Percentiles rank a stretch among this genome's conserved stretches.
phyloP scores from a whole-genome alignment of 1,140 invertebrate species.

The Drosophila melanica region DNA sequence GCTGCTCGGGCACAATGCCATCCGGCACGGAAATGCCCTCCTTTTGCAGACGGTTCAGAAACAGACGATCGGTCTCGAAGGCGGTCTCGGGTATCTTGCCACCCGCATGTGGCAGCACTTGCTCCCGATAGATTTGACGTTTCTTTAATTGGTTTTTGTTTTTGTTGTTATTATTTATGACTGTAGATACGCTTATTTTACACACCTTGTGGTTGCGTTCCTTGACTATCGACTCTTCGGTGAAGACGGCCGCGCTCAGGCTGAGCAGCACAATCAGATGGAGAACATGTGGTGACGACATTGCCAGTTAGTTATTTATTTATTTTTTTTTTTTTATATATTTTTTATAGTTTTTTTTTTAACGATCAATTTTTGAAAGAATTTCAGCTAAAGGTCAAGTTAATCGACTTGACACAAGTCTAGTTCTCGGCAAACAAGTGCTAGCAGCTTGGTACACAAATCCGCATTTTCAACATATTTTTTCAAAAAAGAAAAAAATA shows the following conservation, averaged over 20 bases:
- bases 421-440: slow-evolving; percentile 63
- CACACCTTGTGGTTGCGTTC: slow-evolving; percentile 74
- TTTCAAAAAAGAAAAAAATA: slow-evolving; percentile 46
- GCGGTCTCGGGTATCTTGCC: slow-evolving; percentile 88
- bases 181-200: slow-evolving; percentile 20
- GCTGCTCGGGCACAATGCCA: slow-evolving; percentile 86
- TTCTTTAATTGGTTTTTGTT: slow-evolving; percentile 84
- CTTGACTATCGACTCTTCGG: slow-evolving; percentile 36
- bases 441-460: slow-evolving; percentile 71
- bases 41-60: slow-evolving; percentile 87
- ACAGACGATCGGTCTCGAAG: slow-evolving; percentile 86
- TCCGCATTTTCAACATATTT: slow-evolving; percentile 64
- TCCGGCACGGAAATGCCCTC: slow-evolving; percentile 87
- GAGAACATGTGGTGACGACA: slow-evolving; percentile 47
- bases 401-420: slow-evolving; percentile 55
- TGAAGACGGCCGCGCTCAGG: slow-evolving; percentile 35
- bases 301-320: slow-evolving; percentile 25
- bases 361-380: slow-evolving; percentile 31
- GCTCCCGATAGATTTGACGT: slow-evolving; percentile 87
- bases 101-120: slow-evolving; percentile 86
- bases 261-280: slow-evolving; percentile 42
- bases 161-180: slow-evolving; percentile 56
- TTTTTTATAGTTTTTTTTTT: background rate
- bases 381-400: slow-evolving; percentile 67
- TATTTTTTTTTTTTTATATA: slow-evolving; percentile 6